Percentiles rank a stretch among this genome's conserved stretches.
Conservation (phyloP, 2,113 vertebrate genomes). For the Craseonycteris thonglongyai region DNA sequence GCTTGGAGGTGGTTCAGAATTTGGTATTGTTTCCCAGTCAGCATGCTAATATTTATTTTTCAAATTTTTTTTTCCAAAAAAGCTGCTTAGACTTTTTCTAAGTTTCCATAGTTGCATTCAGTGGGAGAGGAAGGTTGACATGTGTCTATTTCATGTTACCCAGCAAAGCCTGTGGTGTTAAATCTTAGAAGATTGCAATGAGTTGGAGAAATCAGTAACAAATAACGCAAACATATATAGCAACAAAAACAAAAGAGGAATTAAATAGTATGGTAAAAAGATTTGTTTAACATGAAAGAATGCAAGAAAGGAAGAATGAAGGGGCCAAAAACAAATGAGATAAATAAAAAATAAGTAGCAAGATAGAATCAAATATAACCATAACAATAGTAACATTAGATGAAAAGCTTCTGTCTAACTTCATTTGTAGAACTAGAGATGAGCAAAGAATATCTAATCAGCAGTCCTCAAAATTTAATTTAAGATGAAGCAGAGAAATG, state of each 20-base stretch:
- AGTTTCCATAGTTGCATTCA: not conserved
- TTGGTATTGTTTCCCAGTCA: not conserved
- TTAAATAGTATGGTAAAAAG: not conserved
- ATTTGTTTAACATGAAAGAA: not conserved
- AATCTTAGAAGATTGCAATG: not conserved
- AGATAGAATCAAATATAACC: not conserved
- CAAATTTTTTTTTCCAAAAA: not conserved
- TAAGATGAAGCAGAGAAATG: not conserved
- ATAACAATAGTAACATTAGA: not conserved
- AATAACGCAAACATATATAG: not conserved
- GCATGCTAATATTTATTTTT: not conserved
- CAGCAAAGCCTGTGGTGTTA: not conserved
- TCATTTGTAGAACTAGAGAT: not conserved
- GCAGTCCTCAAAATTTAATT: conserved; percentile 5
- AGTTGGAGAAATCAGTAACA: not conserved
- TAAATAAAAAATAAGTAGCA: not conserved
- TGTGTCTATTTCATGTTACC: not conserved
- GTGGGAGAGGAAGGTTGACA: not conserved
- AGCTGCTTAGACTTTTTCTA: not conserved
- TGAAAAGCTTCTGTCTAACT: not conserved
- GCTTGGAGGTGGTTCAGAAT: not conserved
- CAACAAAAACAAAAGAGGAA: not conserved
- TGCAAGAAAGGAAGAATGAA: not conserved
- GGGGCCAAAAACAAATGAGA: not conserved
- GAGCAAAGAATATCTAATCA: not conserved